These are phyloP conservation scores for Taenaris catops DNA, from an alignment of 2,888 invertebrate genomes.

Conservation along the genomic window DNA sequence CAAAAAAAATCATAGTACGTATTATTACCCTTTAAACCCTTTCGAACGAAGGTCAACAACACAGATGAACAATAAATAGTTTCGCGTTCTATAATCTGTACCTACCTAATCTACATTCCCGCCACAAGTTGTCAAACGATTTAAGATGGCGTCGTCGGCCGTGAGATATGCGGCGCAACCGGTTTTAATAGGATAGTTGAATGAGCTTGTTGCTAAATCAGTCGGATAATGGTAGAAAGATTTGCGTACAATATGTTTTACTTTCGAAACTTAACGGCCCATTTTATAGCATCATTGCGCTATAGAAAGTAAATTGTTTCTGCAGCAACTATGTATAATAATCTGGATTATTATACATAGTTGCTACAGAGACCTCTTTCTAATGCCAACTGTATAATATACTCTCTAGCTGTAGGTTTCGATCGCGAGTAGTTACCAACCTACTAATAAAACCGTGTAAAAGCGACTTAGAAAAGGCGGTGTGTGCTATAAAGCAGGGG, in stretches of 20 bases:
- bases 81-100: slow-evolving; percentile 13
- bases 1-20: too few relatives aligned
- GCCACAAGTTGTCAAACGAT: slow-evolving; percentile 14
- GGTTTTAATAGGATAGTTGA: slow-evolving; percentile 38
- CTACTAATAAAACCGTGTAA: too few relatives aligned
- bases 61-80: slow-evolving; percentile 15
- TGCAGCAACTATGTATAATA: too few relatives aligned
- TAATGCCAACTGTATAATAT: too few relatives aligned
- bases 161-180: slow-evolving; percentile 41
- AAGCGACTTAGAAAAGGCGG: too few relatives aligned
- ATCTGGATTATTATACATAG: too few relatives aligned
- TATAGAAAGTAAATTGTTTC: slow-evolving; percentile 1
- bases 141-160: slow-evolving; percentile 31
- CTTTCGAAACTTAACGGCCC: slow-evolving; percentile 3
- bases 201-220: slow-evolving; percentile 32
- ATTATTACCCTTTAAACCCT: slow-evolving; percentile 10
- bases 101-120: slow-evolving; percentile 17
- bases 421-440: too few relatives aligned
- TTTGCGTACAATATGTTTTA: slow-evolving; percentile 8
- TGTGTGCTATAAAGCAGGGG: too few relatives aligned
- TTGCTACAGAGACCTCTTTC: too few relatives aligned
- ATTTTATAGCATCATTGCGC: background rate
- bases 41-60: slow-evolving; percentile 17
- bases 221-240: slow-evolving; percentile 12
- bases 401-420: too few relatives aligned